Percentiles rank a stretch among this genome's conserved stretches.
These are phyloP conservation scores for Papilio elwesi DNA, from an alignment of 2,888 invertebrate species.

Conservation along the genomic window DNA sequence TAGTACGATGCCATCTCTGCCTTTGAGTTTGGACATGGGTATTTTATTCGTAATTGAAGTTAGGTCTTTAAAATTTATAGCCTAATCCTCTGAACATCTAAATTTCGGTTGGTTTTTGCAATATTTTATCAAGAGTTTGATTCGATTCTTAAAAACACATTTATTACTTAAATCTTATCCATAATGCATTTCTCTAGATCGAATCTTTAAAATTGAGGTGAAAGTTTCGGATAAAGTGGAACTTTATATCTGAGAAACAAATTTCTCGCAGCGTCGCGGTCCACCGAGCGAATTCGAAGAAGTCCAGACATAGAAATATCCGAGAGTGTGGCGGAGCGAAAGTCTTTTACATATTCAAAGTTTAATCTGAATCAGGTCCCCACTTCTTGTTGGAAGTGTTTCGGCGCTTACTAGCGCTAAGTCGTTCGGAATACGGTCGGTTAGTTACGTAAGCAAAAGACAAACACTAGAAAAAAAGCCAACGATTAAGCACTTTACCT, in stretches of 20 bases:
- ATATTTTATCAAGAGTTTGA: too few relatives aligned
- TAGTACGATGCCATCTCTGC: too few relatives aligned
- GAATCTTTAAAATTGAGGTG: constrained; percentile 9
- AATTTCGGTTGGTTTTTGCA: too few relatives aligned
- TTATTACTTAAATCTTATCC: not conserved
- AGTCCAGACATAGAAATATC: constrained; percentile 51
- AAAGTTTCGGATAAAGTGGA: constrained; percentile 16
- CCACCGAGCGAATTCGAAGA: constrained; percentile 46
- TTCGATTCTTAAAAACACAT: not conserved
- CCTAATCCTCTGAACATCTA: too few relatives aligned
- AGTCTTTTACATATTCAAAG: constrained; percentile 75
- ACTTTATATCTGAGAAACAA: constrained; percentile 18
- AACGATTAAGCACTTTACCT: too few relatives aligned
- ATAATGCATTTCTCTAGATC: constrained; percentile 5
- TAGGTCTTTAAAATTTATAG: too few relatives aligned
- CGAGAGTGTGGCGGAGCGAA: constrained; percentile 51
- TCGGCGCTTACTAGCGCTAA: constrained; percentile 56
- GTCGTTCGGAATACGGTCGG: constrained; percentile 47
- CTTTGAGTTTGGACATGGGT: too few relatives aligned
- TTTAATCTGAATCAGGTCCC: constrained; percentile 74
- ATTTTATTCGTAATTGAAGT: too few relatives aligned
- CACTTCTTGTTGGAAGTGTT: constrained; percentile 44
- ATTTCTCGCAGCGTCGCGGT: constrained; percentile 33
- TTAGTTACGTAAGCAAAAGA: constrained; percentile 24
- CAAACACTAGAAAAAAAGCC: too few relatives aligned